Base-by-base conservation (phyloP, 2,797 vertebrate species). In the Gambusia yucatana region DNA sequence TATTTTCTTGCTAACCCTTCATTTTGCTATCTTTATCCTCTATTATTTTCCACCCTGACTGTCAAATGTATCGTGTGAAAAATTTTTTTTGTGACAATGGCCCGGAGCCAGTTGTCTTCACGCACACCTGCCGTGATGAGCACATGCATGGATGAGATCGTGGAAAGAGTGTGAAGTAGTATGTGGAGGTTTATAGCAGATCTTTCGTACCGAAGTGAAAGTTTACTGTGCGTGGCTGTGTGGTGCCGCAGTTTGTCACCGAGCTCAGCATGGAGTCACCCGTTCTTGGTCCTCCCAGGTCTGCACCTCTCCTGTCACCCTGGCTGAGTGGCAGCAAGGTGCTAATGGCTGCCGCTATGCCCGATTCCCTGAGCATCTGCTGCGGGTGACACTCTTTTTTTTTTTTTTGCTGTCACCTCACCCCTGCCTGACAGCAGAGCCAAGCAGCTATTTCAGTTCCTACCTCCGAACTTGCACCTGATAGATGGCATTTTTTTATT, bases 311-410 rank as follows among this genome's bases (percentile, higher is more conserved):
- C 87, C 87, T 86, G 88, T 91, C 92, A 92, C 91, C 91, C 90
- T 52, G 84, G 80, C 93, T 92, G 93, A 94, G 94, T 95, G 93
- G 94, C 93, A 94, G 92, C 83, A 90, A 96, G 94, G 95, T 94
- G 95, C 94, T 96, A 96, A 96, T 96, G 93, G 95, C 90, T 92
- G 94, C 92, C 81, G 91, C 93, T 91, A 90, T 72, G 89, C 87
- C 89, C 50, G 78, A 89, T 86, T 95, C 94, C 92, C 94, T 81
- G 85, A 95, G 93, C 94, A 96, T 95, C 96, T 96, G 95, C 94
- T 94, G 91, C 65, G 85, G 91, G 90, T 93, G 94, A 95, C 94
- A 95, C 94, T 90, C 91, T 88, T 93, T 93, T 88, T 63, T 67
- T 14, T n/a, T 69, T 73, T 73, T 80, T 94, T 90, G 90, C 90